Percentiles rank a stretch among this genome's conserved stretches.
phyloP scores from a whole-genome alignment of 2,113 vertebrate species.

The Eleginops maclovinus region DNA sequence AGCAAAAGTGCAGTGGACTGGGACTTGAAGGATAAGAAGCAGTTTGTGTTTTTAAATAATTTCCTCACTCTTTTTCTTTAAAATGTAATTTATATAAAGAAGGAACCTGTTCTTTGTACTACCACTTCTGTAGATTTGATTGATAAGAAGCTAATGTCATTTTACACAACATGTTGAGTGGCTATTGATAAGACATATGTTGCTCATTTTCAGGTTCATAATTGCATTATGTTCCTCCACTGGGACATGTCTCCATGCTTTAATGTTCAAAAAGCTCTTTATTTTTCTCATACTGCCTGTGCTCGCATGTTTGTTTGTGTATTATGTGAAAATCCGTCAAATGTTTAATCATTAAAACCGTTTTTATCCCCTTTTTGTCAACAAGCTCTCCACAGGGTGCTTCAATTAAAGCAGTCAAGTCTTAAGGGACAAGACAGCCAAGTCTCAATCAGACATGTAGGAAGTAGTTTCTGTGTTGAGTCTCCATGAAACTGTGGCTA shows the following conservation, averaged over 20 bases:
- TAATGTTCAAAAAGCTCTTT: too few relatives aligned
- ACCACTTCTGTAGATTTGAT: too few relatives aligned
- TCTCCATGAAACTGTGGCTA: constrained; percentile 25
- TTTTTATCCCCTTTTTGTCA: background rate
- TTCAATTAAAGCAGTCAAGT: constrained; percentile 14
- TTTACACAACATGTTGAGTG: too few relatives aligned
- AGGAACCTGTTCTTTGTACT: too few relatives aligned
- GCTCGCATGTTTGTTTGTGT: background rate
- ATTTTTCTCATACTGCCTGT: too few relatives aligned
- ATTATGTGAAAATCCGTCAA: background rate
- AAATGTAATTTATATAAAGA: too few relatives aligned
- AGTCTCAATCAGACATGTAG: constrained; percentile 22
- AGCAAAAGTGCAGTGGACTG: constrained; percentile 5
- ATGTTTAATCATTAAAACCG: background rate
- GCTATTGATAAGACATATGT: too few relatives aligned
- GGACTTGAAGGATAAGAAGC: background rate
- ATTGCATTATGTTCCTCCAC: too few relatives aligned
- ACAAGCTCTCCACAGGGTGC: constrained; percentile 4
- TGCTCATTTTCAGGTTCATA: too few relatives aligned
- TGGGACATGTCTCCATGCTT: too few relatives aligned
- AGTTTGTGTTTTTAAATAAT: background rate
- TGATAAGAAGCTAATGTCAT: too few relatives aligned
- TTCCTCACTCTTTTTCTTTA: background rate
- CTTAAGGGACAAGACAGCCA: constrained; percentile 5
- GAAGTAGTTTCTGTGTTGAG: constrained; percentile 4